Evolutionary conservation across 2,797 vertebrate genomes (phyloP).

Genomic region (Threskiornis aethiopicus): DNA sequence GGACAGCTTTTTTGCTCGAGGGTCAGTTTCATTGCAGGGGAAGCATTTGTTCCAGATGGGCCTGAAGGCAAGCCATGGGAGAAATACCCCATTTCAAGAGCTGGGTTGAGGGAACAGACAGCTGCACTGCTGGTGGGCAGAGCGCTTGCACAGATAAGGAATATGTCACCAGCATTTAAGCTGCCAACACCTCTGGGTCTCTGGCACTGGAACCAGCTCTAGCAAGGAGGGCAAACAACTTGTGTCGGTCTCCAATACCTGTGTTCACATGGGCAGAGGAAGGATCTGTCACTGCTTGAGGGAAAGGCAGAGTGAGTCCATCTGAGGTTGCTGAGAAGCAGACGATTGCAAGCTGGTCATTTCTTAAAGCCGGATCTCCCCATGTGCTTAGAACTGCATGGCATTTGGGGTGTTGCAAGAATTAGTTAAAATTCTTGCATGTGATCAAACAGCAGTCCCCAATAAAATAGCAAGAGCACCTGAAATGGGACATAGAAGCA

Average conservation of each 20-base stretch:
- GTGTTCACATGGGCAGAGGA: not conserved
- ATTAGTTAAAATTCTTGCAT: not conserved
- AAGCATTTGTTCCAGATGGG: not conserved
- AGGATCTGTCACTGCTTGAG: not conserved
- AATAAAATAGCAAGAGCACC: not conserved
- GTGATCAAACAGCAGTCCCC: not conserved
- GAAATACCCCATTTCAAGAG: not conserved
- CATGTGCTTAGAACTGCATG: rapidly evolving
- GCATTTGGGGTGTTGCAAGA: not conserved
- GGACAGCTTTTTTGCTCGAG: not conserved
- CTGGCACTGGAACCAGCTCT: not conserved
- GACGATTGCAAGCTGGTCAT: not conserved
- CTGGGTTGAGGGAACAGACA: not conserved
- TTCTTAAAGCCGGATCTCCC: not conserved
- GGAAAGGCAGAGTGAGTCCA: not conserved
- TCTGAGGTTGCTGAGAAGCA: not conserved
- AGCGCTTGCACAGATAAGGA: not conserved
- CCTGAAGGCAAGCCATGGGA: not conserved
- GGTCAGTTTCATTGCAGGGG: not conserved
- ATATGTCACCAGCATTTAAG: not conserved
- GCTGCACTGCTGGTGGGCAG: not conserved
- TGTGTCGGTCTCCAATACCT: not conserved
- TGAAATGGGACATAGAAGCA: not conserved
- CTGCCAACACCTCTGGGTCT: not conserved
- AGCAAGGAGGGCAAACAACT: not conserved